Conservation (phyloP, 1,140 invertebrate genomes). For the Papilio glaucus region DNA sequence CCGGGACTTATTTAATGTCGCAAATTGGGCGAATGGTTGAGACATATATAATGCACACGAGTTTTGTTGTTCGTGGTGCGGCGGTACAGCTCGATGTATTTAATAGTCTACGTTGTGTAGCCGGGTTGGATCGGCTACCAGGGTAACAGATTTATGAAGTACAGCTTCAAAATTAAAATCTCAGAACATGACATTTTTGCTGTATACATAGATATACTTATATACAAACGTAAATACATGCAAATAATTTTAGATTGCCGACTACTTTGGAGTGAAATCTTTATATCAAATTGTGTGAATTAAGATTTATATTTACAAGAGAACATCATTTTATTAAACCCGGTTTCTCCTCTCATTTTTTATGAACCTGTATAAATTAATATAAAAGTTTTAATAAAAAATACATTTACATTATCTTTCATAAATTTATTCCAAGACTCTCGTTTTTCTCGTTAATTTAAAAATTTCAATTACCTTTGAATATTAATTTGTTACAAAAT, state of each 20-base stretch:
- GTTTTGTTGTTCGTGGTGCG: background rate
- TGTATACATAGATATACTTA: too few relatives aligned
- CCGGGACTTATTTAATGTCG: constrained; percentile 50
- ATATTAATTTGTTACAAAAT: constrained; percentile 4
- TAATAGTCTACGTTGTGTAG: background rate
- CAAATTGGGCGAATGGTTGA: constrained; percentile 56
- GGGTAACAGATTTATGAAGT: background rate
- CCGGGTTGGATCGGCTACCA: background rate
- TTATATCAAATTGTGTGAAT: too few relatives aligned
- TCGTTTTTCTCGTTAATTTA: constrained; percentile 3
- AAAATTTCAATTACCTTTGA: background rate
- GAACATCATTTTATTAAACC: too few relatives aligned
- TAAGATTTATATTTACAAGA: too few relatives aligned
- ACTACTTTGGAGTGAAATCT: too few relatives aligned
- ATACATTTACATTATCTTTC: constrained; percentile 12
- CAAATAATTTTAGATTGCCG: too few relatives aligned
- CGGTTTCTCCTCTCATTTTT: background rate
- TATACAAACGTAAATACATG: too few relatives aligned
- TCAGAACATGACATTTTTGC: too few relatives aligned
- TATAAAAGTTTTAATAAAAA: background rate
- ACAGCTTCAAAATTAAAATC: background rate
- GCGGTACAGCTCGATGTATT: background rate
- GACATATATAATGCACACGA: constrained; percentile 47
- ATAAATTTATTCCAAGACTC: constrained; percentile 8
- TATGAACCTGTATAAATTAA: background rate